Base-by-base conservation (phyloP, 2,797 vertebrate species). In the Ptychobarbus kaznakovi region DNA sequence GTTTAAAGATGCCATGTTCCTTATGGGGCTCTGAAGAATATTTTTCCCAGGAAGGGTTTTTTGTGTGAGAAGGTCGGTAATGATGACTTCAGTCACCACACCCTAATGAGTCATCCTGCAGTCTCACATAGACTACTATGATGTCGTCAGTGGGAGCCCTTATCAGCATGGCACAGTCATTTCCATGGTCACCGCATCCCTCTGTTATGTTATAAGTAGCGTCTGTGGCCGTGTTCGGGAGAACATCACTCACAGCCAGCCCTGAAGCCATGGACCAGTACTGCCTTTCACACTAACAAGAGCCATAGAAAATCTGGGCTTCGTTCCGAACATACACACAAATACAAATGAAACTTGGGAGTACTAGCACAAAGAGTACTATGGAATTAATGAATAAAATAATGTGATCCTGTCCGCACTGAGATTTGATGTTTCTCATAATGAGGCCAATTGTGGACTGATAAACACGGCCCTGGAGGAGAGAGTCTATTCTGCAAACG, bases 41-140 rank as follows among this genome's bases (percentile, higher is more conserved):
- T 58, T 32, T 79, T 38, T 66, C 3, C 35, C n/a, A 35, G 81
- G 15, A 72, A 66, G 32, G 42, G 38, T 6, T 84, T 69, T 68
- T 75, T 58, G 12, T 72, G 32, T 63, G 10, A 73, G 46, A 65
- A 80, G 53, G 75, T 22, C 46, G 32, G 44, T 65, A 46, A 53
- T 80, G 77, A 81, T 90, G 89, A 92, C 82, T 92, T 91, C 4
- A 61, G 58, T 25, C 88, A 87, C 90, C 93, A 89, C 91, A 89
- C 90, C 88, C 89, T 92, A 91, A 91, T 93, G 93, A 94, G 90
- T 94, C 94, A 95, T 89, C 82, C 89, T 92, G 90, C 91, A 91
- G 92, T 92, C 90, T 90, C 92, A 90, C 88, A 90, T 86, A 86
- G 90, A 93, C 87, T 88, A 72, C 82, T 84, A 80, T 92, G 93